Evolutionary conservation across 2,888 invertebrate genomes (phyloP).

Genomic region (Taphrorychus bicolor): DNA sequence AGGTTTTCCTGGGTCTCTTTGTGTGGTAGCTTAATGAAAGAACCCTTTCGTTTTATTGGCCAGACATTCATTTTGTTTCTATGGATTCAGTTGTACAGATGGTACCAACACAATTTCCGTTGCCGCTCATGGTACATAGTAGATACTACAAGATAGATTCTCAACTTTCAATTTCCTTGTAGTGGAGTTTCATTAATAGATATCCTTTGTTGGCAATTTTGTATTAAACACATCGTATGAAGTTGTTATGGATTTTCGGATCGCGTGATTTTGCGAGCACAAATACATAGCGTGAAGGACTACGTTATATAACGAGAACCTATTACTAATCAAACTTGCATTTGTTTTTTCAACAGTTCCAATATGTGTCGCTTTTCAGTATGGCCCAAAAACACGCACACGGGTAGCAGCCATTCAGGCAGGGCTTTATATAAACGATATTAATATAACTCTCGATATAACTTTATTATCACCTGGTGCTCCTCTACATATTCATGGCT

Average conservation of each 20-base stretch:
- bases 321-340: conserved; percentile 55
- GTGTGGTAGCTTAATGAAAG: not conserved
- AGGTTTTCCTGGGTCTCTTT: not conserved
- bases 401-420: conserved; percentile 29
- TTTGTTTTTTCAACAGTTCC: conserved; percentile 56
- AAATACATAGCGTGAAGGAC: conserved; percentile 54
- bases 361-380: conserved; percentile 53
- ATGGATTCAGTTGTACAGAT: not conserved
- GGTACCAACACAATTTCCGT: too few relatives aligned
- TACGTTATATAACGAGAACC: conserved; percentile 54
- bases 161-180: too few relatives aligned
- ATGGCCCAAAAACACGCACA: conserved; percentile 53
- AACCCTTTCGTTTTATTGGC: not conserved
- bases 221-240: not conserved
- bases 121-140: too few relatives aligned
- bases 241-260: conserved; percentile 36
- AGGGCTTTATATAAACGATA: conserved; percentile 37
- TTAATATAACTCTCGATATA: conserved; percentile 40
- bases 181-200: too few relatives aligned
- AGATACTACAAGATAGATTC: too few relatives aligned
- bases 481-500: conserved; percentile 35
- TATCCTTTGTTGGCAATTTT: not conserved
- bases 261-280: conserved; percentile 44
- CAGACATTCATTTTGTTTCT: not conserved
- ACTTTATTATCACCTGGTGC: conserved; percentile 32